Base-by-base conservation (phyloP, 2,113 vertebrate genomes). In the Lichenostomus cassidix region DNA sequence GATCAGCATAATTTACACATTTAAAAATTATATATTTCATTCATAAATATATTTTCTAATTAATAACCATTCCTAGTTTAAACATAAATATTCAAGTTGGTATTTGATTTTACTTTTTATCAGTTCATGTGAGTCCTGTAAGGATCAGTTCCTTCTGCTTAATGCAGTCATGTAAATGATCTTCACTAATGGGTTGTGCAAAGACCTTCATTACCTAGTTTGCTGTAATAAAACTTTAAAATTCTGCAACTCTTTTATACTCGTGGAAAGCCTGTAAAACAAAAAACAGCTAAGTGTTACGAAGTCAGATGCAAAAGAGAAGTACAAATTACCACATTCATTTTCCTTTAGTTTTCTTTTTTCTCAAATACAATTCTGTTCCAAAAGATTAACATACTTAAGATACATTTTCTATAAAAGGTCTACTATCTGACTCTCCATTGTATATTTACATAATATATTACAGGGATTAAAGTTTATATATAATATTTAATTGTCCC, bases 201-300 rank as follows among this genome's bases (percentile, higher is more conserved):
- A 97, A 97, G 95, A 97, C 98, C 50, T 96, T 97, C 96, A 98
- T 99, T 99, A 99, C 99, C 99, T 99, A 10, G 96, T 98, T 56
- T 98, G 98, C 68, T 98, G 98, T 90, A 99, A 62, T 96, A 99
- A 98, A 73, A 97, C 92, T 97, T 99, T 99, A 98, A 99, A 99
- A 91, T 97, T 98, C 97, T 99, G 98, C 76, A 99, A 97, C 86
- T 99, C 99, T 87, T 98, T 98, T 92, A 99, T 99, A 94, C 99
- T 99, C 60, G 99, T 99, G 92, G 99, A 99, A 96, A 99, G 98
- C 94, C 99, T 99, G 94, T 6, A 89, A 95, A 69, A 94, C 41
- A 96, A 91, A 76, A 88, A 58, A 0, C 25, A 83, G 35, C 6
- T 0, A 65, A 73, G 9, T 24, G 28, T 91, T 91, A 95, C 18